Evolutionary conservation across 2,888 invertebrate species (phyloP).

Genomic region (Agonopterix subpropinquella): DNA sequence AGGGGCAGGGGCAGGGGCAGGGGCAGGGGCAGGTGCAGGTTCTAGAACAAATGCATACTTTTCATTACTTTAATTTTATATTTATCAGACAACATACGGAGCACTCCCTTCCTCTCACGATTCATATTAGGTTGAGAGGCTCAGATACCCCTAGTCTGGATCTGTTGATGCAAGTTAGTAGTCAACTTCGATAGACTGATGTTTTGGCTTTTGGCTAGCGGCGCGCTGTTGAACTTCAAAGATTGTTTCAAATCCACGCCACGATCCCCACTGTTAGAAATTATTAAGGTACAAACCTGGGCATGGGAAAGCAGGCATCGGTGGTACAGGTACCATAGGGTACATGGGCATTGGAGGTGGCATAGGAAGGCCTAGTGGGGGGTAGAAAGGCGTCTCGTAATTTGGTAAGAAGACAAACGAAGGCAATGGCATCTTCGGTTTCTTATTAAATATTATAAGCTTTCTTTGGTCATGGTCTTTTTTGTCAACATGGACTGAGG

Average conservation of each 20-base stretch:
- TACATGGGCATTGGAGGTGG: constrained; percentile 60
- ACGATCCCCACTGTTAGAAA: too few species aligned
- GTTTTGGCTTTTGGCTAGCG: too few species aligned
- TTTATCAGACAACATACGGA: background rate
- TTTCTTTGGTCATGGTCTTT: constrained; percentile 50
- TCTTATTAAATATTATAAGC: constrained; percentile 52
- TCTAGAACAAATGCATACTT: too few species aligned
- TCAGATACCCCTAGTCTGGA: too few species aligned
- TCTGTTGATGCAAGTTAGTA: too few species aligned
- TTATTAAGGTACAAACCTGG: background rate
- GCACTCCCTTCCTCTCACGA: too few species aligned
- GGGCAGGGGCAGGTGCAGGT: too few species aligned
- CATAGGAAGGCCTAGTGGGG: constrained; percentile 54
- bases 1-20: background rate
- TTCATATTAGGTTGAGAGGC: too few species aligned
- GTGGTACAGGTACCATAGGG: constrained; percentile 58
- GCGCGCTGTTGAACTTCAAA: too few species aligned
- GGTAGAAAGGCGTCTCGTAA: constrained; percentile 54
- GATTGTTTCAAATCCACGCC: too few species aligned
- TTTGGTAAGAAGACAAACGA: constrained; percentile 63
- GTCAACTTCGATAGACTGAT: too few species aligned
- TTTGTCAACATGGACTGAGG: constrained; percentile 13
- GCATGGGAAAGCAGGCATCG: constrained; percentile 20
- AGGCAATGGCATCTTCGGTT: constrained; percentile 50
- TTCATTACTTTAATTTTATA: too few species aligned